These are phyloP conservation scores for Siderastrea siderea DNA, from an alignment of 92 coral and sea anemone species.

Conservation along the genomic window DNA sequence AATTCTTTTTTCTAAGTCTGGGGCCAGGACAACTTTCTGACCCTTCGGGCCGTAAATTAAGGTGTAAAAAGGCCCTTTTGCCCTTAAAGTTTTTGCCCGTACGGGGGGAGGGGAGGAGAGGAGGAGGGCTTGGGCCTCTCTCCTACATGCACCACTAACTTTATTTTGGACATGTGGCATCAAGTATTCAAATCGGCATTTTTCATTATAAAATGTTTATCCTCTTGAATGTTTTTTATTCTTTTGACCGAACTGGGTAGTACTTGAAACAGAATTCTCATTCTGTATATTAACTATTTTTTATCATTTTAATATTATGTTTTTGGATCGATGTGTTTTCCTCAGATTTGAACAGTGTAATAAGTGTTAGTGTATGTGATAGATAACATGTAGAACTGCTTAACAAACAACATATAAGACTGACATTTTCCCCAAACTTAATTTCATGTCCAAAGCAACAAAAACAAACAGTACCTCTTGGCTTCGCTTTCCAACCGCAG, in stretches of 20 bases:
- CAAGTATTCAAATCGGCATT: not conserved
- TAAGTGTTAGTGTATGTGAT: too few relatives aligned
- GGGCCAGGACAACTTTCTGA: too few relatives aligned
- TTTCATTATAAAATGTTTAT: not conserved
- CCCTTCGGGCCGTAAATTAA: not conserved
- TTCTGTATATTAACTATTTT: not conserved
- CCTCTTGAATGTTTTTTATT: conserved; percentile 12
- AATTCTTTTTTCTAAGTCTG: too few relatives aligned
- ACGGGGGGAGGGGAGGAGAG: not conserved
- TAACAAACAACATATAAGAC: conserved; percentile 1
- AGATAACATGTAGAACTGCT: too few relatives aligned
- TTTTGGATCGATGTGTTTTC: too few relatives aligned
- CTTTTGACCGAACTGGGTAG: conserved; percentile 7
- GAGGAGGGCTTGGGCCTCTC: conserved; percentile 5
- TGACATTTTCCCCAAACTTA: not conserved
- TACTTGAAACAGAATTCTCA: conserved; percentile 2
- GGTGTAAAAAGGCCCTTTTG: conserved; percentile 15
- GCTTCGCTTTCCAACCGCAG: conserved; percentile 6
- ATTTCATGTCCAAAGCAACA: conserved; percentile 4
- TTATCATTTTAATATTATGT: too few relatives aligned
- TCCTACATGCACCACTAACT: conserved; percentile 17
- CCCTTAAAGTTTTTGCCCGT: not conserved
- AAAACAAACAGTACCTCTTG: conserved; percentile 11
- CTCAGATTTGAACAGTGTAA: too few relatives aligned
- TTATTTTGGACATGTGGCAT: conserved; percentile 14